Evolutionary conservation across 2,113 vertebrate genomes (phyloP), one percentile per base, ranked within the genome.

Genomic region (Erinaceus europaeus): DNA sequence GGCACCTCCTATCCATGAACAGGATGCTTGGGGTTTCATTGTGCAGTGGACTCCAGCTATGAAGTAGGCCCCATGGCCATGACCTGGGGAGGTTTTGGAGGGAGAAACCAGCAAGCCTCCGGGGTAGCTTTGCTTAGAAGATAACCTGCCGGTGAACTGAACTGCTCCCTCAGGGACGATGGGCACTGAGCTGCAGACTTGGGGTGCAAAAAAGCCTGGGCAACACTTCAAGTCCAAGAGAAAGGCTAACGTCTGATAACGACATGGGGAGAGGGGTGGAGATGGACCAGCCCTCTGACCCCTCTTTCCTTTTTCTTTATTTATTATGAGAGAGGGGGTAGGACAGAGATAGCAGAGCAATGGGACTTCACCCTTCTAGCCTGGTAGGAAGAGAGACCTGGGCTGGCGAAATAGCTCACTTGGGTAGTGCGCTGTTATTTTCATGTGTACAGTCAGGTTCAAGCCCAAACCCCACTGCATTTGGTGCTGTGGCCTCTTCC

Each of bases 21-120:
- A 9, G 38, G 55, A 75, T 34, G 69, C 62, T 90, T 73, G 73
- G 84, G 76, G 92, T 72, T 93, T 93, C 85, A 86, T 74, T 62
- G 78, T 55, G 86, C 78, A 52, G 69, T 76, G 84, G 88, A 92
- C 87, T 48, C 13, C 27, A 80, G 84, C 61, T 61, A 72, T 90
- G 79, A 81, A 71, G 69, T 7, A 12, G 68, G 38, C 46, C 20
- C 88, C 9, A n/a, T 48, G 1, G 6, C 53, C 48, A 75, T 46
- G 57, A 75, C 90, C 86, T 77, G 55, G 83, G 88, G 68, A 89
- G 42, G 84, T 50, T 75, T 91, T 72, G 29, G 23, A 76, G 69
- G 7, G 40, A 85, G 50, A 73, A 84, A 69, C 27, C 53, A 87
- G 80, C 11, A 76, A 78, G 48, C 55, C 77, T 73, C 38, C 6